These are phyloP conservation scores for Fistularia commersonii DNA, from an alignment of 2,797 vertebrate genomes.

Conservation along the genomic window DNA sequence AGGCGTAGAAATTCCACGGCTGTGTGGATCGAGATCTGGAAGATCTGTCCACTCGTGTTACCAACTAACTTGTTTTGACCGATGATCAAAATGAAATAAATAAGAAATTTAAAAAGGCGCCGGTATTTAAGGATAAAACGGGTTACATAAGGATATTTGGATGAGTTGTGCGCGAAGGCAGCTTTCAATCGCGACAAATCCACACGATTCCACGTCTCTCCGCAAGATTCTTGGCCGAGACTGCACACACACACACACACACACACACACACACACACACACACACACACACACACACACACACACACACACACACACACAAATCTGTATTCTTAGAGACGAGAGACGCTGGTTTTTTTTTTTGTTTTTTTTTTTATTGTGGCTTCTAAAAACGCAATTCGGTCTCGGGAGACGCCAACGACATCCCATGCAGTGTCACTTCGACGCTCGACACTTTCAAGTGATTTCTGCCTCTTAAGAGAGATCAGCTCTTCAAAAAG, in stretches of 20 bases:
- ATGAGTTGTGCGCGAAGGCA: conserved; percentile 47
- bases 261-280: no score
- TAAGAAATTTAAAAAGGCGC: no score
- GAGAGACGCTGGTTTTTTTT: conserved; percentile 28
- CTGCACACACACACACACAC: conserved; percentile 5
- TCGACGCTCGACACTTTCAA: conserved; percentile 56
- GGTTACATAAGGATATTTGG: not conserved
- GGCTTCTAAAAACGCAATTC: conserved; percentile 49
- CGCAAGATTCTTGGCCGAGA: conserved; percentile 49
- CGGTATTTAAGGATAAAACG: no score
- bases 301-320: not conserved
- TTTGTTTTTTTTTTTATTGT: conserved; percentile 41
- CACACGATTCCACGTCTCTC: conserved; percentile 47
- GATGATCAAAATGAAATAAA: no score
- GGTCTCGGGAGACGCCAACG: conserved; percentile 34
- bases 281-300: not conserved
- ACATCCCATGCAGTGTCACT: conserved; percentile 52
- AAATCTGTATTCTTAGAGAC: conserved; percentile 51
- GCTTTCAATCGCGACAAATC: conserved; percentile 34
- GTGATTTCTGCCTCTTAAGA: conserved; percentile 52
- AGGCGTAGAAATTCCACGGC: conserved; percentile 83
- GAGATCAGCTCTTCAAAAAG: conserved; percentile 38
- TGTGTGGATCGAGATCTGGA: conserved; percentile 16
- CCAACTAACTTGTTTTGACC: no score
- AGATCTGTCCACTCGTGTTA: no score